Evolutionary conservation across 92 coral and sea anemone genomes (phyloP).

Genomic region (Anthopleura xanthogrammica): DNA sequence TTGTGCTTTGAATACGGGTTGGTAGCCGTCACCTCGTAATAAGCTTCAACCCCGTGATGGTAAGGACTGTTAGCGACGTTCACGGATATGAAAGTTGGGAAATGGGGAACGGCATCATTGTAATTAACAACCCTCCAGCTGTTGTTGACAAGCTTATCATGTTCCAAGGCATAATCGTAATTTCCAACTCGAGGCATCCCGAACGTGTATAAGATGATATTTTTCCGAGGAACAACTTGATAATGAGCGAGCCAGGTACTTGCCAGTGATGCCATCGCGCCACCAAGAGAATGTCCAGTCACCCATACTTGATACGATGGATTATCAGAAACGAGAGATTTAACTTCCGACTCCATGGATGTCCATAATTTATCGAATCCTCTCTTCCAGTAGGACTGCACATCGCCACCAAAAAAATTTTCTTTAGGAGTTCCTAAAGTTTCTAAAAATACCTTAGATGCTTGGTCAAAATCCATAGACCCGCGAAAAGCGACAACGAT

Average conservation of each 20-base stretch:
- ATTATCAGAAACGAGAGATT: conserved; percentile 19
- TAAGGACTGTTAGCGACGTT: conserved; percentile 28
- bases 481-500: conserved; percentile 64
- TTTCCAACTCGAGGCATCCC: no score
- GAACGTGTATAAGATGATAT: conserved; percentile 18
- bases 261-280: conserved; percentile 19
- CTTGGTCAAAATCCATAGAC: conserved; percentile 27
- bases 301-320: conserved; percentile 48
- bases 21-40: conserved; percentile 28
- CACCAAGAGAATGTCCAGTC: conserved; percentile 55
- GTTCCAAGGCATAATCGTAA: conserved; percentile 37
- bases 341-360: conserved; percentile 30
- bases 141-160: conserved; percentile 44
- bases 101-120: conserved; percentile 42
- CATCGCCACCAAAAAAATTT: conserved; percentile 51
- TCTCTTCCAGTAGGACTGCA: conserved; percentile 52
- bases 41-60: conserved; percentile 47
- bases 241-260: conserved; percentile 36
- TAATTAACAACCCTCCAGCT: conserved; percentile 54
- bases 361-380: conserved; percentile 7
- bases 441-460: conserved; percentile 7
- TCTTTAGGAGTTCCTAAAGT: conserved; percentile 21
- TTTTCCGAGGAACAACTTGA: conserved; percentile 29
- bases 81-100: conserved; percentile 12
- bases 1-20: conserved; percentile 36